Conservation (phyloP, 1,140 invertebrate genomes). For the Drosophila takahashii region DNA sequence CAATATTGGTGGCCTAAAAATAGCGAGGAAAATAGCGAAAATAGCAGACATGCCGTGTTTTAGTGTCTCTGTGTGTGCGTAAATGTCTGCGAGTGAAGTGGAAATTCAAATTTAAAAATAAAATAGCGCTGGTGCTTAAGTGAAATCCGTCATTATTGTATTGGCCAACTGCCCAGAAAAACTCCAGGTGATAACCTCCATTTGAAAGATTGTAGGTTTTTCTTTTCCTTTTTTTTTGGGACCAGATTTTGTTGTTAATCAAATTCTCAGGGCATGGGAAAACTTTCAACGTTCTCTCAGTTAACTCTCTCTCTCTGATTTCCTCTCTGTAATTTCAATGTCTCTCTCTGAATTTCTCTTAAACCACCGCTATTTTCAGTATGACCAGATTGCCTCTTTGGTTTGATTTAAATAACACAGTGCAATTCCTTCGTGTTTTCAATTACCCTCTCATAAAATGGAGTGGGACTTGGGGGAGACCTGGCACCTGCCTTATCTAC, state of each 20-base stretch:
- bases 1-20: constrained; percentile 45
- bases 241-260: constrained; percentile 42
- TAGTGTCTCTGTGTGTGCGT: constrained; percentile 37
- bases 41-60: constrained; percentile 47
- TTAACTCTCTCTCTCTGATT: constrained; percentile 8
- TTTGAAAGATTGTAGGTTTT: constrained; percentile 3
- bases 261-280: constrained; percentile 29
- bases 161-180: constrained; percentile 25
- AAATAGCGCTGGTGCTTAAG: constrained; percentile 42
- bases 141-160: constrained; percentile 14
- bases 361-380: constrained; percentile 2
- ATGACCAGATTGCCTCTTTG: constrained; percentile 24
- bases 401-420: constrained; percentile 21
- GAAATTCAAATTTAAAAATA: constrained; percentile 79
- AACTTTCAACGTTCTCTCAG: constrained; percentile 17
- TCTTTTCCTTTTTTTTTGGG: constrained; percentile 1
- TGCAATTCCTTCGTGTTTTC: constrained; percentile 32
- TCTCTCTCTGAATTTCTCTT: constrained; percentile 16
- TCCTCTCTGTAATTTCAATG: background rate
- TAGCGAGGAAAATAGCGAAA: constrained; percentile 43
- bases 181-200: constrained; percentile 41
- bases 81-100: constrained; percentile 51
- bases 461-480: background rate
- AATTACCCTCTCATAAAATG: constrained; percentile 9
- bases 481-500: constrained; percentile 44